Percentiles rank a stretch among this genome's conserved stretches.
These are phyloP conservation scores for Phallusia fumigata DNA, from an alignment of 23 tunicate genomes.

Conservation along the genomic window DNA sequence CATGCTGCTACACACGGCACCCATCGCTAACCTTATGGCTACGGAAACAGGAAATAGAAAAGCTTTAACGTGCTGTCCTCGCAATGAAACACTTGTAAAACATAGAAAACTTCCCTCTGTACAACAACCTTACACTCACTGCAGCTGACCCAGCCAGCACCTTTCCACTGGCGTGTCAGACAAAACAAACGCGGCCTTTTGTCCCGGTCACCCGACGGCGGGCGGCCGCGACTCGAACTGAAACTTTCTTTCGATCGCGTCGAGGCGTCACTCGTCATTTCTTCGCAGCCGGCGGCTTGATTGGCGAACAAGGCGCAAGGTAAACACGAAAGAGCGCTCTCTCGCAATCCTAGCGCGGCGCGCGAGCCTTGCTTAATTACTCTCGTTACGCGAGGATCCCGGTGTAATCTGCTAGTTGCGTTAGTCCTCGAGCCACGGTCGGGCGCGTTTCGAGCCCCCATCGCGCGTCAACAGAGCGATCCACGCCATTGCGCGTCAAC, in stretches of 20 bases:
- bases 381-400: too few relatives aligned
- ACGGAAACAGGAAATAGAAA: too few relatives aligned
- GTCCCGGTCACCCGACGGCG: background rate
- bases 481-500: too few relatives aligned
- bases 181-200: conserved; percentile 1
- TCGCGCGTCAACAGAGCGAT: too few relatives aligned
- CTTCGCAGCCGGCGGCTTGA: background rate
- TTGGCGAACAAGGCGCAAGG: conserved; percentile 13
- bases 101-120: too few relatives aligned
- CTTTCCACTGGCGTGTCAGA: conserved; percentile 7
- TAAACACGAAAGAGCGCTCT: background rate
- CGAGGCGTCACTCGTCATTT: background rate
- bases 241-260: background rate
- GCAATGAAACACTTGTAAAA: too few relatives aligned
- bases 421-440: too few relatives aligned
- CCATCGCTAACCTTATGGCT: conserved; percentile 18
- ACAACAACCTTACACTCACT: background rate
- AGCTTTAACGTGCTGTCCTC: too few relatives aligned
- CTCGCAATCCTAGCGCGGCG: background rate
- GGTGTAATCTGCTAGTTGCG: too few relatives aligned
- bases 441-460: too few relatives aligned
- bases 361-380: background rate
- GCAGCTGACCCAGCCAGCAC: background rate
- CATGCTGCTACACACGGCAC: conserved; percentile 18
- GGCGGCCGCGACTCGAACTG: background rate